Conservation (phyloP, 2,888 invertebrate genomes). For the Macaria liturata region DNA sequence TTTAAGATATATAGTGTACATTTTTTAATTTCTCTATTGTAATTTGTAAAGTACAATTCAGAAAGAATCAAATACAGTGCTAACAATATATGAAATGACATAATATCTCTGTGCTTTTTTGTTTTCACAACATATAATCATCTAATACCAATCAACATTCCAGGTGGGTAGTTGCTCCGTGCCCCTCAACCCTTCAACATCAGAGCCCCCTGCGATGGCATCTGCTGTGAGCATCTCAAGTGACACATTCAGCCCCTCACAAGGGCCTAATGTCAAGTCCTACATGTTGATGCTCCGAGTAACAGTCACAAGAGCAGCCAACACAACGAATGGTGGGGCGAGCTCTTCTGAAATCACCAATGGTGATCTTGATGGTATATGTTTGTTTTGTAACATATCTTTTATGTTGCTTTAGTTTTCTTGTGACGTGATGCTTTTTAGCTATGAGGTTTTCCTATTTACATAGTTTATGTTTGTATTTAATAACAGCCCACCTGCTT, state of each 20-base stretch:
- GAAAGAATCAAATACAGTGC: too few species aligned
- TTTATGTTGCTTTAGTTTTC: slow-evolving; percentile 1
- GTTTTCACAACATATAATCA: too few species aligned
- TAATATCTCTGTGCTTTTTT: too few species aligned
- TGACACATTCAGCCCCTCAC: slow-evolving; percentile 91
- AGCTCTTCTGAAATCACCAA: slow-evolving; percentile 76
- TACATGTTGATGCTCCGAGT: slow-evolving; percentile 91
- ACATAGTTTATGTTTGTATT: too few species aligned
- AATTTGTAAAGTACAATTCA: too few species aligned
- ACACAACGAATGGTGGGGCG: slow-evolving; percentile 51
- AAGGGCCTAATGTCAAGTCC: slow-evolving; percentile 91
- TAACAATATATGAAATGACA: too few species aligned
- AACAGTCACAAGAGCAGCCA: slow-evolving; percentile 66
- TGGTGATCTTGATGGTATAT: slow-evolving; percentile 76
- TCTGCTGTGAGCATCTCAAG: slow-evolving; percentile 93
- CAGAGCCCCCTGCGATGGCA: slow-evolving; percentile 86
- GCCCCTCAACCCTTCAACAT: slow-evolving; percentile 87
- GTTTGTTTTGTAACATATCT: slow-evolving; percentile 27
- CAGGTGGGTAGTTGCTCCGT: slow-evolving; percentile 88
- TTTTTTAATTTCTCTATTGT: too few species aligned
- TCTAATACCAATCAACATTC: slow-evolving; percentile 1
- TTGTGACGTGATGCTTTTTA: too few species aligned
- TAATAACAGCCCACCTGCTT: too few species aligned
- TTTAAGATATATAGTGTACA: too few species aligned
- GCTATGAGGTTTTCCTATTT: too few species aligned